A percentile compares a stretch with the other conserved stretches of the same genome.
Conservation (phyloP, 2,888 invertebrate species). For the Pinctada fucata region DNA sequence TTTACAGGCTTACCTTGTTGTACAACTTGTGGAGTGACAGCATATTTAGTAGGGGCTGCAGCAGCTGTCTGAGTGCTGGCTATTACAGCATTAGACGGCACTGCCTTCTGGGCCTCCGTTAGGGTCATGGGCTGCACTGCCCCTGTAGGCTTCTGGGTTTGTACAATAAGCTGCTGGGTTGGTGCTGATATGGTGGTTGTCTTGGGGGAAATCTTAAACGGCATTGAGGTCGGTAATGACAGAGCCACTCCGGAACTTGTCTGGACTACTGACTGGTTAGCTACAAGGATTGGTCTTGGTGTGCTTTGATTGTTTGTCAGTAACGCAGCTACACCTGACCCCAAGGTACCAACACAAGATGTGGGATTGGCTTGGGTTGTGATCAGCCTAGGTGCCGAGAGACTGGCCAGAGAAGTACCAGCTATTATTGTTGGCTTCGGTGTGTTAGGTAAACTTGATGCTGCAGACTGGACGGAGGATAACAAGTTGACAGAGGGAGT, state of each 20-base stretch:
- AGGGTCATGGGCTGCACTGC: not conserved
- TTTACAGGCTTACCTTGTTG: constrained; percentile 84
- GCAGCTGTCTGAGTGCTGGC: constrained; percentile 13
- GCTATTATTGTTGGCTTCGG: constrained; percentile 11
- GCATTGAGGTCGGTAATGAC: constrained; percentile 3
- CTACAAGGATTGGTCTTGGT: constrained; percentile 17
- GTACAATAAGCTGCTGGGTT: constrained; percentile 10
- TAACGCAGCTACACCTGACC: constrained; percentile 8
- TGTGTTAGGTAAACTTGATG: constrained; percentile 4
- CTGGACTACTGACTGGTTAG: constrained; percentile 33
- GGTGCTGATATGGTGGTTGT: constrained; percentile 10
- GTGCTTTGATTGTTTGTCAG: constrained; percentile 9
- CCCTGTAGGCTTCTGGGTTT: not conserved
- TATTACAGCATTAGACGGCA: not conserved
- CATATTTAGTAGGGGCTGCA: constrained; percentile 81
- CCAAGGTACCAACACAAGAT: constrained; percentile 9
- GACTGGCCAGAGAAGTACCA: not conserved
- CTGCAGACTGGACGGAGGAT: constrained; percentile 6
- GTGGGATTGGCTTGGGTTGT: constrained; percentile 12
- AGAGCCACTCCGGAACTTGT: constrained; percentile 16
- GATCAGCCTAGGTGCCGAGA: constrained; percentile 7
- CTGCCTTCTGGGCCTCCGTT: not conserved
- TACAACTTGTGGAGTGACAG: constrained; percentile 93
- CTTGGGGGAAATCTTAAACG: constrained; percentile 11
- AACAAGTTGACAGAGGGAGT: constrained; percentile 7